Evolutionary conservation across 1,140 invertebrate species (phyloP).

Genomic region (Pachypeltis micranthus): DNA sequence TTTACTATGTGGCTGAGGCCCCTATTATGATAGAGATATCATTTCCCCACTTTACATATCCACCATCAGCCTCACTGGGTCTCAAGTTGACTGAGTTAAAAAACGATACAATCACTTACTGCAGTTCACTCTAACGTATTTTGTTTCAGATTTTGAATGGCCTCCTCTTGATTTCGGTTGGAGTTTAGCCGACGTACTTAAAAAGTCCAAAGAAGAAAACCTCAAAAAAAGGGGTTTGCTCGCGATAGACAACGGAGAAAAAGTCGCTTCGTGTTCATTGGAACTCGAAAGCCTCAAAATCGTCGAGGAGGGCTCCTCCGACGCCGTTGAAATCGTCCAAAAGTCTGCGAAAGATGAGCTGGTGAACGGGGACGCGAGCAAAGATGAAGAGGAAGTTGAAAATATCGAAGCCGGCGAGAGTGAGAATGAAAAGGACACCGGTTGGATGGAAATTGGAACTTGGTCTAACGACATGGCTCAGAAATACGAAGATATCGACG

Average conservation of each 20-base stretch:
- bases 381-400: slow-evolving; percentile 36
- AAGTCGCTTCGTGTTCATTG: too few relatives aligned
- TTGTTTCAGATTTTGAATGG: slow-evolving; percentile 55
- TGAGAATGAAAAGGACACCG: slow-evolving; percentile 38
- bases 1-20: too few relatives aligned
- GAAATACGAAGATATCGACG: slow-evolving; percentile 23
- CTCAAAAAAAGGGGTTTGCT: slow-evolving; percentile 29
- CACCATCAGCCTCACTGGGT: too few relatives aligned
- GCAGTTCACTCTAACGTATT: too few relatives aligned
- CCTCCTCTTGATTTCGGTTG: slow-evolving; percentile 82
- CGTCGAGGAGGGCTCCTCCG: not conserved
- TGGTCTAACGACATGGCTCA: slow-evolving; percentile 75
- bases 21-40: too few relatives aligned
- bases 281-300: slow-evolving; percentile 11
- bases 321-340: slow-evolving; percentile 28
- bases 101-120: too few relatives aligned
- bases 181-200: slow-evolving; percentile 73
- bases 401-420: slow-evolving; percentile 27
- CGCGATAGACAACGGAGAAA: slow-evolving; percentile 22
- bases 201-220: slow-evolving; percentile 44
- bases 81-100: too few relatives aligned
- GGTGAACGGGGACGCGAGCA: slow-evolving; percentile 26
- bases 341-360: slow-evolving; percentile 27
- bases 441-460: slow-evolving; percentile 66
- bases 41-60: too few relatives aligned